Conservation (phyloP, 2,113 vertebrate genomes). For the Psammodynastes pulverulentus region DNA sequence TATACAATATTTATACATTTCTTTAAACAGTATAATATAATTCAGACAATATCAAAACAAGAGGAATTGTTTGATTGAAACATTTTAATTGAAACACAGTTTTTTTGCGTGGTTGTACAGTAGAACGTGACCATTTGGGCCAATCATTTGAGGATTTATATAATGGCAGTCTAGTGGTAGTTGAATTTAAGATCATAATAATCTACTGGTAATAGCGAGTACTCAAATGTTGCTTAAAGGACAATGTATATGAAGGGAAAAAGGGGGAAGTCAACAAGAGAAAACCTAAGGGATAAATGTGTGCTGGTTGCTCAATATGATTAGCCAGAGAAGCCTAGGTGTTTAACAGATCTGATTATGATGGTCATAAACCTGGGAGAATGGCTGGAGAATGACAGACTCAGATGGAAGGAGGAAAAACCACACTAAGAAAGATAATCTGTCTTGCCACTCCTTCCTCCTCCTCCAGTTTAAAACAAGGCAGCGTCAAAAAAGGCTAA, state of each 20-base stretch:
- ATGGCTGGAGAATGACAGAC: background rate
- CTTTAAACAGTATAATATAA: slow-evolving; percentile 10
- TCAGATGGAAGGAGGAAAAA: background rate
- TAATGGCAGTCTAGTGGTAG: background rate
- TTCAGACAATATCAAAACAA: background rate
- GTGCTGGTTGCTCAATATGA: background rate
- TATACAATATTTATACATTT: slow-evolving; percentile 8
- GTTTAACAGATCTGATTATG: background rate
- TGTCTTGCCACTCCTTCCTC: background rate
- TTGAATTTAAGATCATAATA: background rate
- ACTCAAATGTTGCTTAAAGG: background rate
- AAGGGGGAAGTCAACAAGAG: background rate
- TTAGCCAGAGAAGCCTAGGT: background rate
- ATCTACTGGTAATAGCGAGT: background rate
- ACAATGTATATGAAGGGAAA: background rate
- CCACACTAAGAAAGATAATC: background rate
- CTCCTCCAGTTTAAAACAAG: background rate
- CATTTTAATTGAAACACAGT: slow-evolving; percentile 23
- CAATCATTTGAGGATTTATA: slow-evolving; percentile 2
- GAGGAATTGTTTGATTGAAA: background rate
- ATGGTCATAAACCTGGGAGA: background rate
- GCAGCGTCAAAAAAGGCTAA: background rate
- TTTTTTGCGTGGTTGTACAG: slow-evolving; percentile 46
- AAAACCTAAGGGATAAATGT: background rate
- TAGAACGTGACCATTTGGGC: slow-evolving; percentile 63